phyloP scores from a whole-genome alignment of 2,797 vertebrate genomes.

The Halcyon chelicuti region DNA sequence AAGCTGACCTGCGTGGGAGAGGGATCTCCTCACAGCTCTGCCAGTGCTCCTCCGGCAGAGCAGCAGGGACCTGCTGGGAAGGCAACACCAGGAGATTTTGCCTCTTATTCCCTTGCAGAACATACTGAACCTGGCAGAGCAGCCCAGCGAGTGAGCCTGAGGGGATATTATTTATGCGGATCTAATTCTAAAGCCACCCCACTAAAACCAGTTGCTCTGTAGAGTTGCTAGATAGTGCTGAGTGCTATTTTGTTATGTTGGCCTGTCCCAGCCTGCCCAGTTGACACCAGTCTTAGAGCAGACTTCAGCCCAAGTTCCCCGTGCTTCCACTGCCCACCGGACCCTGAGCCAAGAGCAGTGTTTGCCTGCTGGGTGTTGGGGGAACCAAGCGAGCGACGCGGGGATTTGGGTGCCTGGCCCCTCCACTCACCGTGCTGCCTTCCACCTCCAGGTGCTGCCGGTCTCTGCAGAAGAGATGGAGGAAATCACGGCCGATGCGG shows the following conservation, averaged over 20 bases:
- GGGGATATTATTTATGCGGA: background rate
- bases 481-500: slow-evolving; percentile 76
- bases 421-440: background rate
- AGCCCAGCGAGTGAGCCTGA: background rate
- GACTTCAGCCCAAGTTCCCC: background rate
- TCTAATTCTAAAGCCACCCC: background rate
- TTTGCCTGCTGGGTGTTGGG: background rate
- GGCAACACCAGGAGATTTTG: background rate
- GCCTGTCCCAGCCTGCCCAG: background rate
- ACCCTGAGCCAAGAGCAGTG: background rate
- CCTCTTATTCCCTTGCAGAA: background rate
- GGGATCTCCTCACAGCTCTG: background rate
- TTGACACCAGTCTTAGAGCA: background rate
- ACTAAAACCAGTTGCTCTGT: background rate
- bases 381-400: background rate
- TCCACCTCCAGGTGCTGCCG: slow-evolving; percentile 83
- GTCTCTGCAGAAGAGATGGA: slow-evolving; percentile 81
- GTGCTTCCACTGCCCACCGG: background rate
- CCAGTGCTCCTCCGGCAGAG: background rate
- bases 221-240: background rate
- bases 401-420: background rate
- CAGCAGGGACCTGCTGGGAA: background rate
- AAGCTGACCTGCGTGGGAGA: background rate
- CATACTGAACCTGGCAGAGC: background rate
- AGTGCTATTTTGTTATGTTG: background rate